phyloP scores from a whole-genome alignment of 2,888 invertebrate species.

The Endomychus coccineus region DNA sequence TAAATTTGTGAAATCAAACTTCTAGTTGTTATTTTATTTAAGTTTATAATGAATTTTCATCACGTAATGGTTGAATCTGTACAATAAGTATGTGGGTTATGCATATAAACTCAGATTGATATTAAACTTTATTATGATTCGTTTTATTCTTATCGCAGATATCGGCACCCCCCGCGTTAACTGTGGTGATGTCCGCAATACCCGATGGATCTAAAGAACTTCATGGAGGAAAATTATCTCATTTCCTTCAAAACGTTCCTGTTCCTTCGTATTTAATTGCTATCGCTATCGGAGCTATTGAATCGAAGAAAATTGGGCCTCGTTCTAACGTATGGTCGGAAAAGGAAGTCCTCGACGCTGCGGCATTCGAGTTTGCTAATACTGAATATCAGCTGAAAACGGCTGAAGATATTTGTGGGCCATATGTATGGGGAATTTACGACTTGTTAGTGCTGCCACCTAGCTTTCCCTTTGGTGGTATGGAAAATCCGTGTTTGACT shows the following conservation, averaged over 20 bases:
- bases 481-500: constrained; percentile 96
- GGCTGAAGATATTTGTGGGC: constrained; percentile 79
- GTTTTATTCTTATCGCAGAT: constrained; percentile 51
- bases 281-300: constrained; percentile 77
- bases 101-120: no score
- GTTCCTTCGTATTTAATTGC: constrained; percentile 88
- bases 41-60: no score
- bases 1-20: no score
- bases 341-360: constrained; percentile 69
- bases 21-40: no score
- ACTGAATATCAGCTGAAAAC: constrained; percentile 74
- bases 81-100: no score
- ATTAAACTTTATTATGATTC: no score
- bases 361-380: constrained; percentile 83
- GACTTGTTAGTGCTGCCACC: constrained; percentile 87
- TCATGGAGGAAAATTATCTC: constrained; percentile 44
- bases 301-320: constrained; percentile 66
- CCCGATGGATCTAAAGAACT: constrained; percentile 45
- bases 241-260: constrained; percentile 70
- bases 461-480: constrained; percentile 91
- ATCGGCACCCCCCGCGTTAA: constrained; percentile 64
- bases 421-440: constrained; percentile 86
- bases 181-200: constrained; percentile 84
- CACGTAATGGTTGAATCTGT: no score
- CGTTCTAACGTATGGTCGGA: constrained; percentile 88